A percentile compares a stretch with the other conserved stretches of the same genome.
Evolutionary conservation across 2,797 vertebrate genomes (phyloP).

Genomic region (Pipistrellus pygmaeus): DNA sequence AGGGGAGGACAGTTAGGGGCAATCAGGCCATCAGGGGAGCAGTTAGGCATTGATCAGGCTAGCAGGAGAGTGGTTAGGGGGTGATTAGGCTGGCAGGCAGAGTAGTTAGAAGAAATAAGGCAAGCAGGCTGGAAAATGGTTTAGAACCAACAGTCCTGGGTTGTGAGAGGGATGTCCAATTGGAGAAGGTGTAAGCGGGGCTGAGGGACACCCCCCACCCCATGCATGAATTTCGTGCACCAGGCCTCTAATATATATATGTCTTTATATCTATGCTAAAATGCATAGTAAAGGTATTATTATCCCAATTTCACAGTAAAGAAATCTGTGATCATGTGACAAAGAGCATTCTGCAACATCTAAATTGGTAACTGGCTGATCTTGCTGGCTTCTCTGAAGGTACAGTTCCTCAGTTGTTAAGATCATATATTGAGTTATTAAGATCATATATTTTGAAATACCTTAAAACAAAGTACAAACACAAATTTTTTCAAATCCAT

Average conservation of each 20-base stretch:
- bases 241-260: neutral
- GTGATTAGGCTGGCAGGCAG: too few relatives aligned
- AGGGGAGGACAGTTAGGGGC: too few relatives aligned
- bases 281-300: neutral
- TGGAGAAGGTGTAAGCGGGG: too few relatives aligned
- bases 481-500: neutral
- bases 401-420: neutral
- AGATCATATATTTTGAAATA: neutral
- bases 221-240: too few relatives aligned
- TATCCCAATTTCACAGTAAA: neutral
- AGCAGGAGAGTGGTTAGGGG: too few relatives aligned
- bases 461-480: neutral
- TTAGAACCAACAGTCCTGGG: too few relatives aligned
- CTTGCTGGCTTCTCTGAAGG: neutral
- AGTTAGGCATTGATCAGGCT: too few relatives aligned
- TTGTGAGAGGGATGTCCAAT: too few relatives aligned
- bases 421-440: neutral
- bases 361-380: neutral
- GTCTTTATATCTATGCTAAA: neutral
- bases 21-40: too few relatives aligned
- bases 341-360: neutral
- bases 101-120: too few relatives aligned
- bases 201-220: too few relatives aligned
- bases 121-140: too few relatives aligned
- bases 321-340: neutral